Evolutionary conservation across 2,113 vertebrate genomes (phyloP).

Genomic region (Azemiops feae): DNA sequence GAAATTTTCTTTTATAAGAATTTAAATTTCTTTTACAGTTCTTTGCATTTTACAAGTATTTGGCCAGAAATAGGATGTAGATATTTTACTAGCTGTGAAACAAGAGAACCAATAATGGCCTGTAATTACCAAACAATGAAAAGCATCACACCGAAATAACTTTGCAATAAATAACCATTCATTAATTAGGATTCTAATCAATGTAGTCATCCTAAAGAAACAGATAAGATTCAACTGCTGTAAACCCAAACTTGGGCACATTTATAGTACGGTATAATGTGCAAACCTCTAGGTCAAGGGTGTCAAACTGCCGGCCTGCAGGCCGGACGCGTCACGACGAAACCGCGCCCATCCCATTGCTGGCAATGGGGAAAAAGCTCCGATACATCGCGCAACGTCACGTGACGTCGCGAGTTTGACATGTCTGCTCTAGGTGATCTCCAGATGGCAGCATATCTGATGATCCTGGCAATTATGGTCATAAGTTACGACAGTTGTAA

Average conservation of each 20-base stretch:
- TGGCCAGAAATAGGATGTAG: background rate
- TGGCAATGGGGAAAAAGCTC: too few species aligned
- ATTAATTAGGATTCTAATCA: background rate
- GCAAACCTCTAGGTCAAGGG: background rate
- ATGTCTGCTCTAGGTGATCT: background rate
- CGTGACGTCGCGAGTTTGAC: too few species aligned
- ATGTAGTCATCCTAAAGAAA: too few species aligned
- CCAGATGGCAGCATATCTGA: background rate
- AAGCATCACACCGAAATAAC: background rate
- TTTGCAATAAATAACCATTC: background rate
- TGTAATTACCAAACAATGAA: background rate
- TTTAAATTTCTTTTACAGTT: background rate
- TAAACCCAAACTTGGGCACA: background rate
- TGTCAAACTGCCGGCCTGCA: too few species aligned
- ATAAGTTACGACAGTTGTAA: background rate
- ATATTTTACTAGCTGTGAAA: background rate
- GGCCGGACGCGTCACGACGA: too few species aligned
- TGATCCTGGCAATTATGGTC: too few species aligned
- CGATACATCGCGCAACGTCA: accelerated
- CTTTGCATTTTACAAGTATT: too few species aligned
- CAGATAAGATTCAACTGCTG: background rate
- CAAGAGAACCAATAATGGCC: background rate
- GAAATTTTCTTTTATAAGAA: background rate
- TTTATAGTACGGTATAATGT: background rate
- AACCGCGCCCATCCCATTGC: too few species aligned